Evolutionary conservation across 2,888 invertebrate genomes (phyloP), one percentile per base, ranked within the genome.

Genomic region (Bimastos eiseni): DNA sequence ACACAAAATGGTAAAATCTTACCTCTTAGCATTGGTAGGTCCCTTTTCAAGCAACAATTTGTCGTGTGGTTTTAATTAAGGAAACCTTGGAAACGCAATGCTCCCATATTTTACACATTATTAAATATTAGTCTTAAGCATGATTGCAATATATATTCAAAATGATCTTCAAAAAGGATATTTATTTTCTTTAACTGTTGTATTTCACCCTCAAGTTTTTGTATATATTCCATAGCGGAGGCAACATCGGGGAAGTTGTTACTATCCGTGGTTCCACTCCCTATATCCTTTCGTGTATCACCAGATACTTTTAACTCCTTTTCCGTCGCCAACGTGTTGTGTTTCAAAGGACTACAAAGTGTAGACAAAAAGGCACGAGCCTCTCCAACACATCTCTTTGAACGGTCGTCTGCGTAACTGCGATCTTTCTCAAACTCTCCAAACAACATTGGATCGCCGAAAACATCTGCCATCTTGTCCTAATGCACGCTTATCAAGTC

Each of bases 391-490:
- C n/a, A 70, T 70, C 70, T 70, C 70, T 70, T 70, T 70, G 70
- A 70, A n/a, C n/a, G 70, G n/a, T 70, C 70, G n/a, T 70, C 70
- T 70, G 70, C n/a, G 13, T n/a, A n/a, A n/a, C 30, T 70, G n/a
- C 70, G n/a, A 70, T 70, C 70, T 70, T 70, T 70, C n/a, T 70
- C 70, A 70, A 70, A 70, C 70, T 30, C 70, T 70, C 70, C 70
- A 70, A 70, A 70, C 70, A 70, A 70, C 70, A 70, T 0, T n/a
- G 70, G 70, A 70, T 70, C 70, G 1, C 70, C 70, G 70, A 70
- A 70, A 70, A 70, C 70, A 70, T 70, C 70, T 6, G 70, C 70
- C 70, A 70, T 70, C 70, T 70, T 70, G n/a, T 13, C 13, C 55
- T 30, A 55, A 55, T 55, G 55, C 30, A 70, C 70, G n/a, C 30